phyloP scores from a whole-genome alignment of 2,113 vertebrate genomes.

The Pelodiscus sinensis region DNA sequence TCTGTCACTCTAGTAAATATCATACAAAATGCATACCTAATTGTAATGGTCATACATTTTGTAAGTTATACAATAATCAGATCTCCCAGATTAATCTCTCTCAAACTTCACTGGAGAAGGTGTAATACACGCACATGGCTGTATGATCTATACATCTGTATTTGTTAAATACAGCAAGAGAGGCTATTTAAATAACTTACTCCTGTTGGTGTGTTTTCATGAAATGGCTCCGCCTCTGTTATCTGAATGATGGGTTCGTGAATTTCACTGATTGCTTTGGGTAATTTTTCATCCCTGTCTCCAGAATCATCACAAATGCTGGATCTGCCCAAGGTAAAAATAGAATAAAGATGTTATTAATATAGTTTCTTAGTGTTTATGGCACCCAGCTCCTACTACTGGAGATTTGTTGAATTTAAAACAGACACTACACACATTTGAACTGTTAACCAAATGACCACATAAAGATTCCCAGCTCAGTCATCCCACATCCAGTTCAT shows the following conservation, averaged over 20 bases:
- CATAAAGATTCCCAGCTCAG: neutral
- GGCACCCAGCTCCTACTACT: neutral
- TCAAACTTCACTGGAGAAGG: neutral
- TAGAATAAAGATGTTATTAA: neutral
- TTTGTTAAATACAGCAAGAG: slow-evolving; percentile 20
- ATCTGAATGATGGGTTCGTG: slow-evolving; percentile 53
- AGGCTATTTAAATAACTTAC: slow-evolving; percentile 70
- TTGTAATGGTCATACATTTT: neutral
- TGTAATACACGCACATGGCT: neutral
- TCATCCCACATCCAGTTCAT: neutral
- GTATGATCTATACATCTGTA: neutral
- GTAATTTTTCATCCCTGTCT: slow-evolving; percentile 76
- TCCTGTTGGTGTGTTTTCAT: slow-evolving; percentile 53
- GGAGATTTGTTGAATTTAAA: neutral
- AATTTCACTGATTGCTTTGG: slow-evolving; percentile 65
- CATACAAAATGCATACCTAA: neutral
- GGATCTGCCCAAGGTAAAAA: slow-evolving; percentile 65
- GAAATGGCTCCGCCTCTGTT: slow-evolving; percentile 71
- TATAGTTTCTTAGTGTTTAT: neutral
- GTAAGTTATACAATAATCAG: neutral
- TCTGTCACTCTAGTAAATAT: neutral
- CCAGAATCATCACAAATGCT: slow-evolving; percentile 73
- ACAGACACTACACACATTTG: neutral
- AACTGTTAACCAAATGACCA: neutral
- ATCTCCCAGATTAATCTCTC: neutral